These are phyloP conservation scores for Malurus splendens DNA, from an alignment of 2,797 vertebrate genomes.

Conservation along the genomic window DNA sequence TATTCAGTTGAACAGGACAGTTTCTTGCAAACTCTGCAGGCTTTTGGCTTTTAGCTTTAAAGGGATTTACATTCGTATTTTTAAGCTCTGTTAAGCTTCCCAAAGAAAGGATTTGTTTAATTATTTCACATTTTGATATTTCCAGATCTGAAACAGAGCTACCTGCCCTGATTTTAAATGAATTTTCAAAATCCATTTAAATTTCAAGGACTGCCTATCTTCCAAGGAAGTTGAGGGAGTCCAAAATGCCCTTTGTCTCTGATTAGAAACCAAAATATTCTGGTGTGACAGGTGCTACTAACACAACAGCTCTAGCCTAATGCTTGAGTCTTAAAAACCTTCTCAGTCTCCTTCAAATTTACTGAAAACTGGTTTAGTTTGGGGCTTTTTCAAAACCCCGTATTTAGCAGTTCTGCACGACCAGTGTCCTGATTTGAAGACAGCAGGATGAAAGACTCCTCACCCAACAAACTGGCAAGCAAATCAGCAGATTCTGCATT, in stretches of 20 bases:
- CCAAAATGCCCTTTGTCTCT: neutral
- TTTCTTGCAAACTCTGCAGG: neutral
- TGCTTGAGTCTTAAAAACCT: neutral
- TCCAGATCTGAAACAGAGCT: neutral
- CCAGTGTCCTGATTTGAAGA: neutral
- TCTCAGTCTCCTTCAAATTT: neutral
- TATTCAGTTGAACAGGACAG: neutral
- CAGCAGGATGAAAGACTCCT: neutral
- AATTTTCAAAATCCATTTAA: neutral
- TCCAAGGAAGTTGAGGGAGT: neutral
- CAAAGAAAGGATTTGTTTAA: neutral
- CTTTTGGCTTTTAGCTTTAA: neutral
- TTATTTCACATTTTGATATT: neutral
- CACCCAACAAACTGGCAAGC: neutral
- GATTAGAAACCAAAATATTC: neutral
- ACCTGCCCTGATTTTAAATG: neutral
- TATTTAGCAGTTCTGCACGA: neutral
- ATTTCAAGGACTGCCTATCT: neutral
- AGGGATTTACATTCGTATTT: conserved; percentile 12
- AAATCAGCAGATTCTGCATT: neutral
- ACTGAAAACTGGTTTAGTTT: neutral
- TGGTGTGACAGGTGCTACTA: neutral
- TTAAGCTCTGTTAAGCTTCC: conserved; percentile 1
- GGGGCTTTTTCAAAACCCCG: neutral
- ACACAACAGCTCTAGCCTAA: neutral